These are phyloP conservation scores for Prunella himalayana DNA, from an alignment of 2,113 vertebrate species.

Conservation along the genomic window DNA sequence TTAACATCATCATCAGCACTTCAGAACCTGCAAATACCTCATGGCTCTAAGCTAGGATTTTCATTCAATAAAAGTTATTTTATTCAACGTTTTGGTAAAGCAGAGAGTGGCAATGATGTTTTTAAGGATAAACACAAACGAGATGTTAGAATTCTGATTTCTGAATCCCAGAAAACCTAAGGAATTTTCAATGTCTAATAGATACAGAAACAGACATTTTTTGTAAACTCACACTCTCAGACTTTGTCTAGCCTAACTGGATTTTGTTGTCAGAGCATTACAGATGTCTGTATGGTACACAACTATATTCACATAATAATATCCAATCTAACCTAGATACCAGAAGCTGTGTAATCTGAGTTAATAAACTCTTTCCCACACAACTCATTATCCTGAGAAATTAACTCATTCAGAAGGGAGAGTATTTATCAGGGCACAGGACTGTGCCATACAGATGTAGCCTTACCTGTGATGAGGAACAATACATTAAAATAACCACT, in stretches of 20 bases:
- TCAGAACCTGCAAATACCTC: not conserved
- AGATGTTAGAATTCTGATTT: not conserved
- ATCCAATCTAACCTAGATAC: not conserved
- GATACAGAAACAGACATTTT: not conserved
- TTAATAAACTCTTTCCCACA: not conserved
- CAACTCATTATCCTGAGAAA: not conserved
- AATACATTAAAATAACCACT: not conserved
- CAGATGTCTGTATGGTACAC: not conserved
- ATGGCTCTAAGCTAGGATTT: not conserved
- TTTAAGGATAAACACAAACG: not conserved
- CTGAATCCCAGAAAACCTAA: not conserved
- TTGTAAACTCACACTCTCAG: not conserved
- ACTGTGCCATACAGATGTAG: fast-evolving
- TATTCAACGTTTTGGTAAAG: not conserved
- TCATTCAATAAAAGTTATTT: not conserved
- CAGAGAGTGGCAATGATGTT: not conserved
- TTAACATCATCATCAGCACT: not conserved
- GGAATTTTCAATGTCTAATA: not conserved
- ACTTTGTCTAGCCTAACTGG: not conserved
- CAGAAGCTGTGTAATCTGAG: not conserved
- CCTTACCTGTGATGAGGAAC: not conserved
- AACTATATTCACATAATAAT: not conserved
- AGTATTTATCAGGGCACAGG: not conserved
- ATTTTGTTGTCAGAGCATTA: not conserved
- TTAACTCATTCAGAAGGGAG: not conserved